Evolutionary conservation across 2,113 vertebrate species (phyloP).

Genomic region (Scomber scombrus): DNA sequence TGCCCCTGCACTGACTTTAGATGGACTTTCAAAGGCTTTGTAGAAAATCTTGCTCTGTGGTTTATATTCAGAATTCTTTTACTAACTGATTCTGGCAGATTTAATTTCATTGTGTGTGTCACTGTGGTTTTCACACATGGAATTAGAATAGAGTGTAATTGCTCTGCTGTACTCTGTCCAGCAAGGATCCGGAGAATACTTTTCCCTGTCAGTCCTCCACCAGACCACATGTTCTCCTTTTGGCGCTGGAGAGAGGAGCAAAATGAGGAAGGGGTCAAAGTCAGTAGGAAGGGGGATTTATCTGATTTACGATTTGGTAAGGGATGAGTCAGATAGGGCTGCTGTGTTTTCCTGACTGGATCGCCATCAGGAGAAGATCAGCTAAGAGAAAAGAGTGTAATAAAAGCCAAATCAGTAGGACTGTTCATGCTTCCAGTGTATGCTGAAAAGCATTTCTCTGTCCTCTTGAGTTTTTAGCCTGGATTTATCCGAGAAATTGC

Average conservation of each 20-base stretch:
- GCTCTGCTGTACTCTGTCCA: conserved; percentile 21
- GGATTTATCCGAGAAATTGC: background rate
- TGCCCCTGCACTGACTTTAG: background rate
- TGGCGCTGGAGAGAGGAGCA: conserved; percentile 43
- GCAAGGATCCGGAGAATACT: conserved; percentile 46
- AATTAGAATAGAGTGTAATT: conserved; percentile 42
- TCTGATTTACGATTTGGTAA: conserved; percentile 58
- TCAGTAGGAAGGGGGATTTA: conserved; percentile 61
- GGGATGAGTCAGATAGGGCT: conserved; percentile 50
- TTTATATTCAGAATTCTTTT: conserved; percentile 11
- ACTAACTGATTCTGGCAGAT: conserved; percentile 6
- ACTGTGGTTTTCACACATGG: conserved; percentile 41
- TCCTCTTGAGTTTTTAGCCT: background rate
- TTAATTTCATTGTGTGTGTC: conserved; percentile 27
- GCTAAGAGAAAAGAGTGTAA: conserved; percentile 4
- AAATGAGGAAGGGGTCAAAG: conserved; percentile 53
- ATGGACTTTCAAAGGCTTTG: conserved; percentile 7
- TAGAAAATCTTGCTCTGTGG: conserved; percentile 7
- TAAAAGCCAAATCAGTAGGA: conserved; percentile 30
- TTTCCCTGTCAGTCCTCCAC: conserved; percentile 25
- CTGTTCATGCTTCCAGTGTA: background rate
- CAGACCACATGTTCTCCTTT: conserved; percentile 53
- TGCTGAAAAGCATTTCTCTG: background rate
- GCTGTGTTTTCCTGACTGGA: conserved; percentile 47
- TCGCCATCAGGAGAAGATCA: conserved; percentile 35